These are phyloP conservation scores for Gallinago solitaria DNA, from an alignment of 2,797 vertebrate genomes.

Conservation along the genomic window DNA sequence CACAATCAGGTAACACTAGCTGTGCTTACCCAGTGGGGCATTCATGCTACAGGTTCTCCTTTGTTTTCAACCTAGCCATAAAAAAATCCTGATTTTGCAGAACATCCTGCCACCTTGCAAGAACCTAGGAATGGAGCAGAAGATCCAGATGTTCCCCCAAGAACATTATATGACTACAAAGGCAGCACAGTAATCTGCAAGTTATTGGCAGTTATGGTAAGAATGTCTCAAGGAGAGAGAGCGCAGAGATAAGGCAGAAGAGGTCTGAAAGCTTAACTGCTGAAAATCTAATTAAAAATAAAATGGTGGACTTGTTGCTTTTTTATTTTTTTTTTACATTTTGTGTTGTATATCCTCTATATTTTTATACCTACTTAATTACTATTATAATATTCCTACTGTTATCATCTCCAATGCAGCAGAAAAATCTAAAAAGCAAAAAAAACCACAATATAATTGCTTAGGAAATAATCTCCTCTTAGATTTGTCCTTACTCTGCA, in stretches of 20 bases:
- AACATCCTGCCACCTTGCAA: background rate
- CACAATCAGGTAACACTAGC: background rate
- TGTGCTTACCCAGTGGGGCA: background rate
- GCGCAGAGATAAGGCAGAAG: background rate
- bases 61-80: background rate
- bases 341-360: background rate
- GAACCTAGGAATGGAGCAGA: background rate
- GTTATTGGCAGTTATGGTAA: background rate
- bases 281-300: background rate
- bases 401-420: background rate
- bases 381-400: background rate
- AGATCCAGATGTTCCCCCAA: background rate
- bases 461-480: background rate
- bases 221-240: background rate
- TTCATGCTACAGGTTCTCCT: background rate
- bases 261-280: background rate
- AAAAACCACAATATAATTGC: background rate
- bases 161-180: background rate
- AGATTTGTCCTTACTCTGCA: background rate
- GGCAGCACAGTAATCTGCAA: background rate
- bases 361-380: background rate
- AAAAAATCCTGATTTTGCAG: background rate
- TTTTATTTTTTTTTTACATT: background rate
- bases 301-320: background rate
- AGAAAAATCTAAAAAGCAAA: background rate